Percentiles rank a stretch among this genome's conserved stretches.
These are phyloP conservation scores for Sus cebifrons DNA, from an alignment of 2,797 vertebrate genomes.

Conservation along the genomic window DNA sequence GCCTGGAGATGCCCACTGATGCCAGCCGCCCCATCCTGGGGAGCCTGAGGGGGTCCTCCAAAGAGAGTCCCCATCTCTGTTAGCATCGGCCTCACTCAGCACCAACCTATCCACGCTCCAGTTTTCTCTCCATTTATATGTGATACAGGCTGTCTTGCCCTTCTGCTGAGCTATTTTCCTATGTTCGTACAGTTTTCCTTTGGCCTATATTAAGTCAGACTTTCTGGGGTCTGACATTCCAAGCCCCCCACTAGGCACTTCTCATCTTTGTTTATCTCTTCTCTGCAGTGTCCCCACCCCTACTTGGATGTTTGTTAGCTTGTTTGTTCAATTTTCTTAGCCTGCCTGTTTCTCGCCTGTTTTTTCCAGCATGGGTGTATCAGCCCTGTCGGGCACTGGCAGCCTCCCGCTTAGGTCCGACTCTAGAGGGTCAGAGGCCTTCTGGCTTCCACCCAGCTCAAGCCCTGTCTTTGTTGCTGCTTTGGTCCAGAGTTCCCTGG, in stretches of 20 bases:
- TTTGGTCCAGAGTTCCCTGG: conserved; percentile 71
- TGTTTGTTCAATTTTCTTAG: conserved; percentile 76
- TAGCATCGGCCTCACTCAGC: no score
- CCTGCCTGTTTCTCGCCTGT: conserved; percentile 74
- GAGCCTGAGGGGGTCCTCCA: background rate
- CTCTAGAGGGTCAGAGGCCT: conserved; percentile 69
- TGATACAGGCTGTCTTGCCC: background rate
- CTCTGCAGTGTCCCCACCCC: conserved; percentile 62
- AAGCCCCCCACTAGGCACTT: conserved; percentile 65
- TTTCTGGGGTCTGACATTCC: conserved; percentile 83
- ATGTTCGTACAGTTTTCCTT: conserved; percentile 9
- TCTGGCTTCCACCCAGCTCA: conserved; percentile 78
- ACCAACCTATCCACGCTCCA: background rate
- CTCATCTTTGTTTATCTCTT: conserved; percentile 82
- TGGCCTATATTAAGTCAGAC: conserved; percentile 42
- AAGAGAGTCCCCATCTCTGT: background rate
- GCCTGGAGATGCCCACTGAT: background rate
- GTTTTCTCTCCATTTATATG: background rate
- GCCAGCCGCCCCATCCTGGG: background rate
- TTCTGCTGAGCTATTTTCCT: conserved; percentile 27
- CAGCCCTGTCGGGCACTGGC: conserved; percentile 74
- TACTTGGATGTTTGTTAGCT: conserved; percentile 61
- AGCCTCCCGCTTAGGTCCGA: conserved; percentile 79
- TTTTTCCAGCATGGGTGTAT: conserved; percentile 63
- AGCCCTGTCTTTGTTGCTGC: conserved; percentile 75